Evolutionary conservation across 2,113 vertebrate genomes (phyloP).

Genomic region (Ictalurus punctatus): DNA sequence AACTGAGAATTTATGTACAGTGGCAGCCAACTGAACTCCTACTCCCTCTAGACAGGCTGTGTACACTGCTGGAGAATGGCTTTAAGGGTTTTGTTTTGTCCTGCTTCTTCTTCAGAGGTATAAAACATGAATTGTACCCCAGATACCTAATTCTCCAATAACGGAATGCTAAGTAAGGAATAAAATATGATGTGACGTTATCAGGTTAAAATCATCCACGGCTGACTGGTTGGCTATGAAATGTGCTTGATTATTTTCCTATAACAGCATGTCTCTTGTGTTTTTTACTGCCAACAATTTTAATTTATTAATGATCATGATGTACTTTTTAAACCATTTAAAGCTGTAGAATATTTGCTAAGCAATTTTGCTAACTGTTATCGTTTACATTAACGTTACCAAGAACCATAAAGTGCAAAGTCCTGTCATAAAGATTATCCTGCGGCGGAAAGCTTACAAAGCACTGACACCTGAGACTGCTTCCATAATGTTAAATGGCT

Average conservation of each 20-base stretch:
- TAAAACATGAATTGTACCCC: background rate
- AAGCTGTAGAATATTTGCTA: background rate
- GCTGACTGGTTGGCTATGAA: background rate
- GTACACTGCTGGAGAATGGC: constrained; percentile 10
- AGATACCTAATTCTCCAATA: background rate
- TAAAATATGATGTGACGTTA: no score
- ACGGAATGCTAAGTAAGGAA: background rate
- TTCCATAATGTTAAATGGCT: background rate
- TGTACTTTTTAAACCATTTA: background rate
- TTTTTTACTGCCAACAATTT: background rate
- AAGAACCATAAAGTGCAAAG: background rate
- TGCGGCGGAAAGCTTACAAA: background rate
- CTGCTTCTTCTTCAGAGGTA: constrained; percentile 13
- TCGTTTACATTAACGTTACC: background rate
- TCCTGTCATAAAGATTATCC: background rate
- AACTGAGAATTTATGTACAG: constrained; percentile 70
- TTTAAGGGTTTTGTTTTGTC: background rate
- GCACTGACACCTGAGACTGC: background rate
- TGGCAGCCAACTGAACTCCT: constrained; percentile 66
- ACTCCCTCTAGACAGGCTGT: constrained; percentile 36
- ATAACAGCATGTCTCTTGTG: background rate
- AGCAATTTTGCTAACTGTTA: background rate
- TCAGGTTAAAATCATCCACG: background rate
- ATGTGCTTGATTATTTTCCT: background rate
- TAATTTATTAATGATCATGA: background rate